These are phyloP conservation scores for Leptinotarsa haldemani DNA, from an alignment of 2,888 invertebrate species.

Conservation along the genomic window DNA sequence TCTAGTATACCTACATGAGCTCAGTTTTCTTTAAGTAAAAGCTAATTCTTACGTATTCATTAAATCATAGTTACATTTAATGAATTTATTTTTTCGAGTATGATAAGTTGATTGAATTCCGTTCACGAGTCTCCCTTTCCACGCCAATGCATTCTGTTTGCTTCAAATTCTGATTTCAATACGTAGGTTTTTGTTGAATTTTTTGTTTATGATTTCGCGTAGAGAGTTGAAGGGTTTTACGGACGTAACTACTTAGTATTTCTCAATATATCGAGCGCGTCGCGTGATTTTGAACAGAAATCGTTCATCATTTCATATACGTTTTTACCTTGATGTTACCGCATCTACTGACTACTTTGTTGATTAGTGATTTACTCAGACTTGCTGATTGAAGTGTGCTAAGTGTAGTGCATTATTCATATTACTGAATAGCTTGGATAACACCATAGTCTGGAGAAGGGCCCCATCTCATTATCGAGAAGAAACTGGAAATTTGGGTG, in stretches of 20 bases:
- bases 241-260: background rate
- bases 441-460: background rate
- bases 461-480: too few species aligned
- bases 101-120: too few species aligned
- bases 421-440: background rate
- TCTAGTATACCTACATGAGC: too few species aligned
- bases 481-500: background rate
- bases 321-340: background rate
- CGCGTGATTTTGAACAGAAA: background rate
- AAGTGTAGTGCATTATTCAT: background rate
- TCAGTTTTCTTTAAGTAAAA: too few species aligned
- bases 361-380: background rate
- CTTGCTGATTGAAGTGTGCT: slow-evolving; percentile 2
- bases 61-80: background rate
- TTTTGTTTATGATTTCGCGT: too few species aligned
- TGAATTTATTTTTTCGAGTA: background rate
- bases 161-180: background rate
- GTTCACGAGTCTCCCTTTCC: too few species aligned
- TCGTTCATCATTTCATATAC: background rate
- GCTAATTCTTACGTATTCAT: background rate
- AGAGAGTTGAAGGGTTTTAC: background rate
- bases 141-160: background rate
- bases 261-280: background rate
- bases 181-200: too few species aligned
- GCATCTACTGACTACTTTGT: background rate